Conservation (phyloP, 2,113 vertebrate genomes). For the Mugil cephalus region DNA sequence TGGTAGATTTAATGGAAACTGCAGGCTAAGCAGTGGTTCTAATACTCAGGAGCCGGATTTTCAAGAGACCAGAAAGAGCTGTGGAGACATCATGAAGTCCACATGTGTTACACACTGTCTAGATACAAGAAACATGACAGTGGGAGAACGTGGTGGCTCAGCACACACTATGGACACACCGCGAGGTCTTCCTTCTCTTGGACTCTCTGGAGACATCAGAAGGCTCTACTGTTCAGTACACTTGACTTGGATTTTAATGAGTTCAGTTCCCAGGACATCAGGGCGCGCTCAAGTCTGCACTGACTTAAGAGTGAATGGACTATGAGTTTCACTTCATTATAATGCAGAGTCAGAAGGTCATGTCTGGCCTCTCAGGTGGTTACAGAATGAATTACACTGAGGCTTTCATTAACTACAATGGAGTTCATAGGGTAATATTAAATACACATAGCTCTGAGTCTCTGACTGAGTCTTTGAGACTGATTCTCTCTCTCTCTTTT, state of each 20-base stretch:
- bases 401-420: slow-evolving; percentile 53
- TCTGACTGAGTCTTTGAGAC: no score
- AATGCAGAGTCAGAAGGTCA: slow-evolving; percentile 60
- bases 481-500: neutral
- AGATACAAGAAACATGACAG: neutral
- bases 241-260: slow-evolving; percentile 42
- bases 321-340: slow-evolving; percentile 55
- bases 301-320: slow-evolving; percentile 18
- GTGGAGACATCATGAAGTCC: no score
- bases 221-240: slow-evolving; percentile 1
- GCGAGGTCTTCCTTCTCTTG: neutral
- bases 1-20: neutral
- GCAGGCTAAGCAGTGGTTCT: neutral
- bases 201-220: neutral
- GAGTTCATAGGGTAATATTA: slow-evolving; percentile 57
- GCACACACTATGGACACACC: neutral
- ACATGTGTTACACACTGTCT: neutral
- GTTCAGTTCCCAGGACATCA: slow-evolving; percentile 44
- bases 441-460: slow-evolving; percentile 46
- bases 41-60: neutral
- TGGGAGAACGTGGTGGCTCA: neutral
- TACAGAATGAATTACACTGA: slow-evolving; percentile 57
- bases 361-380: slow-evolving; percentile 61
- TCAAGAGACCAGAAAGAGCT: neutral
- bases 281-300: slow-evolving; percentile 17